A percentile compares a stretch with the other conserved stretches of the same genome.
These are phyloP conservation scores for Malachius bipustulatus DNA, from an alignment of 2,888 invertebrate genomes.

Conservation along the genomic window DNA sequence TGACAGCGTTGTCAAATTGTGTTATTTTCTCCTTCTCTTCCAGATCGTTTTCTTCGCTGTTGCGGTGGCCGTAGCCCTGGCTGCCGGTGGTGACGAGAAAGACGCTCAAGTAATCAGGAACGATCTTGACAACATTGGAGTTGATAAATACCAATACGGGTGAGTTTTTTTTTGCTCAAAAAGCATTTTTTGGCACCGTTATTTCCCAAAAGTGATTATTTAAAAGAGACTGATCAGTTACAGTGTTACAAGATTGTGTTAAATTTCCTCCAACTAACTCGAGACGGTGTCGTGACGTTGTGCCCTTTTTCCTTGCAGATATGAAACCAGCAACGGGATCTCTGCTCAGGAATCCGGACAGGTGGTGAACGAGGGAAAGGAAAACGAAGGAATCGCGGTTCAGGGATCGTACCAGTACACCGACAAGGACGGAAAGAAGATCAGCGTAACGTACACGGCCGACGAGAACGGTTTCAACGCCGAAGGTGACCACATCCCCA, in stretches of 20 bases:
- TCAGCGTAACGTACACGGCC: slow-evolving; percentile 39
- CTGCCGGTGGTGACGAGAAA: no score
- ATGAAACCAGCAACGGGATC: slow-evolving; percentile 40
- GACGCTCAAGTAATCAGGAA: background rate
- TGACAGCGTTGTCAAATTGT: no score
- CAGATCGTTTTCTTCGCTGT: no score
- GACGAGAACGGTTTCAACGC: slow-evolving; percentile 45
- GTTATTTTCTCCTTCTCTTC: no score
- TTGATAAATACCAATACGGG: background rate
- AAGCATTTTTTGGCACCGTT: no score
- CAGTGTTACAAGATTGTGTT: no score
- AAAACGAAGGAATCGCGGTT: slow-evolving; percentile 36
- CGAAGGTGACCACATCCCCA: slow-evolving; percentile 24
- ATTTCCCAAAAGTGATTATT: no score
- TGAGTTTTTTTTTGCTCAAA: no score
- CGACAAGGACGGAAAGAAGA: slow-evolving; percentile 38
- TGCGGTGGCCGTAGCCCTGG: no score
- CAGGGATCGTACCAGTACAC: slow-evolving; percentile 37
- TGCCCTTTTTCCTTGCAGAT: slow-evolving; percentile 31
- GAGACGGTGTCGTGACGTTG: no score
- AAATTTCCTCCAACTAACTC: no score
- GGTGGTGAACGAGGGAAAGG: slow-evolving; percentile 36
- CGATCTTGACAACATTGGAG: background rate
- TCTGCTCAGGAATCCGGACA: slow-evolving; percentile 35
- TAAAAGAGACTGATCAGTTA: no score